phyloP scores from a whole-genome alignment of 2,797 vertebrate genomes.

The Australoheros facetus region DNA sequence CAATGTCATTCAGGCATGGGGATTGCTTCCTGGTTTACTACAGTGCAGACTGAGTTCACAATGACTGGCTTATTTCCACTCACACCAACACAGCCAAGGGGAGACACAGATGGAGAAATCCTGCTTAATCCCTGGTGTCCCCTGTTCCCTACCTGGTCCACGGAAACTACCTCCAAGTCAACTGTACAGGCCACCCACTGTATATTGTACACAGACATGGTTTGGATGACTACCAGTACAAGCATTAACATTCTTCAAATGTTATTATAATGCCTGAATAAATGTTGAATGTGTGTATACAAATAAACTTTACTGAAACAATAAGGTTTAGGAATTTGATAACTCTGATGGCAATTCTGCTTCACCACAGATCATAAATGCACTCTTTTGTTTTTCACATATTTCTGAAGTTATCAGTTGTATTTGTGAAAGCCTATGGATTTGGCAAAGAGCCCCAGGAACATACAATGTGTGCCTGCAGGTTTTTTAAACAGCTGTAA shows the following conservation, averaged over 20 bases:
- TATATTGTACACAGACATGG: neutral
- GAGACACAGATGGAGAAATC: slow-evolving; percentile 1
- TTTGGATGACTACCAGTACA: neutral
- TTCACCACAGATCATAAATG: neutral
- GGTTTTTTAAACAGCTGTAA: neutral
- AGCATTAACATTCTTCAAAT: neutral
- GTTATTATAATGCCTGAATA: neutral
- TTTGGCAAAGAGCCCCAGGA: neutral
- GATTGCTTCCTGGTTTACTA: slow-evolving; percentile 25
- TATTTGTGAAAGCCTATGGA: slow-evolving; percentile 2
- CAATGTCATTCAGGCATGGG: neutral
- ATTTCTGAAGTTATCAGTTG: neutral
- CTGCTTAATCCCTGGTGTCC: slow-evolving; percentile 26
- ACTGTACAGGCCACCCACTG: slow-evolving; percentile 45
- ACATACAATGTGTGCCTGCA: neutral
- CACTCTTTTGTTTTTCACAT: neutral
- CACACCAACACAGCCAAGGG: slow-evolving; percentile 31
- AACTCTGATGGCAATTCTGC: neutral
- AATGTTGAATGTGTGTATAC: neutral
- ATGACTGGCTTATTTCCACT: slow-evolving; percentile 23
- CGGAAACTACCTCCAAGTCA: slow-evolving; percentile 18
- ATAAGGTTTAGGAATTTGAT: neutral
- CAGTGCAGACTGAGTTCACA: slow-evolving; percentile 9
- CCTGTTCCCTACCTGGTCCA: slow-evolving; percentile 16
- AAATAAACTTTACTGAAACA: neutral